A percentile compares a stretch with the other conserved stretches of the same genome.
Conservation (phyloP, 1,140 invertebrate species). For the Drosophila dunni region DNA sequence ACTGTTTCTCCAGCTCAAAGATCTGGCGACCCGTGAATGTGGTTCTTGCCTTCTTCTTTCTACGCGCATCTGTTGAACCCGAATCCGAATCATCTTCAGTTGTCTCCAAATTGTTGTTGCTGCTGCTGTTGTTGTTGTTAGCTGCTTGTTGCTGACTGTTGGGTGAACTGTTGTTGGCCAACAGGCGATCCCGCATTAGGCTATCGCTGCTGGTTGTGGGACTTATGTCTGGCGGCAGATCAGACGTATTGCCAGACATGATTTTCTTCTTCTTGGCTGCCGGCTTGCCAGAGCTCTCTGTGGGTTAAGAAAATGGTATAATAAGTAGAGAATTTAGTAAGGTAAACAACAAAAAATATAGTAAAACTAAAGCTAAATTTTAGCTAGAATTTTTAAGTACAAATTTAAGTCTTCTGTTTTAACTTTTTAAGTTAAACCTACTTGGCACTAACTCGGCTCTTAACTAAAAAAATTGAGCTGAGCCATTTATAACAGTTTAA, state of each 20-base stretch:
- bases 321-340: neutral
- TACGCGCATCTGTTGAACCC: constrained; percentile 88
- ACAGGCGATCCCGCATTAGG: constrained; percentile 68
- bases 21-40: constrained; percentile 98
- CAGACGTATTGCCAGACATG: constrained; percentile 20
- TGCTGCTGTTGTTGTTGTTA: constrained; percentile 40
- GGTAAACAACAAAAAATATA: too few relatives aligned
- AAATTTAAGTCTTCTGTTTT: too few relatives aligned
- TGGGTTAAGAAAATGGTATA: neutral
- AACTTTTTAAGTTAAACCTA: too few relatives aligned
- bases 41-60: constrained; percentile 97
- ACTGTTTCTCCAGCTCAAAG: constrained; percentile 97
- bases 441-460: too few relatives aligned
- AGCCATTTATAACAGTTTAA: too few relatives aligned
- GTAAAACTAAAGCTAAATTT: too few relatives aligned
- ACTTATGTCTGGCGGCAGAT: constrained; percentile 66
- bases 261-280: constrained; percentile 77
- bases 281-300: constrained; percentile 67
- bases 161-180: constrained; percentile 59
- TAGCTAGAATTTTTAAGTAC: too few relatives aligned
- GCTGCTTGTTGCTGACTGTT: constrained; percentile 14
- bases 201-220: constrained; percentile 76
- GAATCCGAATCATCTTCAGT: constrained; percentile 87
- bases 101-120: constrained; percentile 71
- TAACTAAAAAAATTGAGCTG: too few relatives aligned